Conservation (phyloP, 2,797 vertebrate species). For the Hozukius guyotensis region DNA sequence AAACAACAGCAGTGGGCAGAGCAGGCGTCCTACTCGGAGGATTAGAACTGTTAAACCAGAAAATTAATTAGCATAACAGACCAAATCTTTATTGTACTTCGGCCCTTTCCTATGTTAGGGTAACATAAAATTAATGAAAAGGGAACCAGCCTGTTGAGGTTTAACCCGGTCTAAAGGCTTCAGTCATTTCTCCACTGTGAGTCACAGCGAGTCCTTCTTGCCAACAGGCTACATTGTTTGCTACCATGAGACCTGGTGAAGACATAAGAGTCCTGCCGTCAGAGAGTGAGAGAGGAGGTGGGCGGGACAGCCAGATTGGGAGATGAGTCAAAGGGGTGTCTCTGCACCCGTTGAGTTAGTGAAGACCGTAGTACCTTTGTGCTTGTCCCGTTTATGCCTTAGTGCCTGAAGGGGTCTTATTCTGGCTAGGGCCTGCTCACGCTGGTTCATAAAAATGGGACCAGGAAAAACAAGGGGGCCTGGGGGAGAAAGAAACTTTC, state of each 20-base stretch:
- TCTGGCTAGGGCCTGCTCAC: slow-evolving; percentile 99
- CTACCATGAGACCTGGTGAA: slow-evolving; percentile 56
- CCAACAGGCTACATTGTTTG: slow-evolving; percentile 42
- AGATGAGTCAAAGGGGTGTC: slow-evolving; percentile 81
- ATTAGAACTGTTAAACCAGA: slow-evolving; percentile 23
- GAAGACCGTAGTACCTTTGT: slow-evolving; percentile 99
- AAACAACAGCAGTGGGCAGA: slow-evolving; percentile 30
- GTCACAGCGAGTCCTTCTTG: slow-evolving; percentile 45
- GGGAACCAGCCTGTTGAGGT: slow-evolving; percentile 1
- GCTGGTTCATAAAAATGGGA: slow-evolving; percentile 99
- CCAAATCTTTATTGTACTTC: background rate
- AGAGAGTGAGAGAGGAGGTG: slow-evolving; percentile 81
- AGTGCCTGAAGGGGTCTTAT: slow-evolving; percentile 99
- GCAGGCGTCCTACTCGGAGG: background rate
- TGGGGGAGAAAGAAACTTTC: slow-evolving; percentile 98
- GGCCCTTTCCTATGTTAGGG: background rate
- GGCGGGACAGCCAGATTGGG: slow-evolving; percentile 78
- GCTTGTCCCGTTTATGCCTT: slow-evolving; percentile 99
- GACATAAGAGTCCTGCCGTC: slow-evolving; percentile 58
- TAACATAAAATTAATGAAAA: background rate
- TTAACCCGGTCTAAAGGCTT: slow-evolving; percentile 20
- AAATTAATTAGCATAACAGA: background rate
- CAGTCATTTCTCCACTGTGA: slow-evolving; percentile 28
- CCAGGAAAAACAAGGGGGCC: slow-evolving; percentile 99
- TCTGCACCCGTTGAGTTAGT: slow-evolving; percentile 87